Percentiles rank a stretch among this genome's conserved stretches.
Evolutionary conservation across 2,113 vertebrate genomes (phyloP).

Genomic region (Clupea harengus): DNA sequence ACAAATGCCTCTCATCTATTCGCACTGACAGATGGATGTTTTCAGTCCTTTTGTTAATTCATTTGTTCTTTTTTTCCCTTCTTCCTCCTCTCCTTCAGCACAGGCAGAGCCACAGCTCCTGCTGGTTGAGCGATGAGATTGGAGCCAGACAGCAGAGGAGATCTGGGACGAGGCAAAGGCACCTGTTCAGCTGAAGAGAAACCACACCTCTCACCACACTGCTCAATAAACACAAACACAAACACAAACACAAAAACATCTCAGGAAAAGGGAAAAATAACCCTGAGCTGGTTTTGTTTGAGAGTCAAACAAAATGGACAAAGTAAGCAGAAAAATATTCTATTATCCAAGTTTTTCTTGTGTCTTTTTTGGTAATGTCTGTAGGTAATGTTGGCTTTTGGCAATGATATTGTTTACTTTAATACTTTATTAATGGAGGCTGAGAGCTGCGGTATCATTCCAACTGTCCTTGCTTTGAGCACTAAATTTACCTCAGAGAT

Average conservation of each 20-base stretch:
- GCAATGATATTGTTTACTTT: too few relatives aligned
- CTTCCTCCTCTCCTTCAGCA: conserved; percentile 14
- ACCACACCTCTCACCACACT: not conserved
- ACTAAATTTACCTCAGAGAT: too few relatives aligned
- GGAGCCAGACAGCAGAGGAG: conserved; percentile 52
- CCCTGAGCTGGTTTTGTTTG: not conserved
- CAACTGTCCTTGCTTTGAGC: too few relatives aligned
- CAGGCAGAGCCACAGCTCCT: conserved; percentile 37
- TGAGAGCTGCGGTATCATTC: too few relatives aligned
- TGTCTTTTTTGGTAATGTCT: too few relatives aligned
- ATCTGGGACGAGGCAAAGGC: conserved; percentile 34
- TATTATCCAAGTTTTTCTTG: too few relatives aligned
- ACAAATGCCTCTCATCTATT: conserved; percentile 40
- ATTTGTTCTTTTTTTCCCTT: not conserved
- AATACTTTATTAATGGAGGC: too few relatives aligned
- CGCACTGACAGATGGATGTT: conserved; percentile 44
- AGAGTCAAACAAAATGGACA: not conserved
- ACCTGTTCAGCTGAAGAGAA: conserved; percentile 6
- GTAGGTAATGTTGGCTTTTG: too few relatives aligned
- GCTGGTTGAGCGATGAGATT: conserved; percentile 61
- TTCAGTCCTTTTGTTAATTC: not conserved
- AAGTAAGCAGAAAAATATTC: too few relatives aligned
- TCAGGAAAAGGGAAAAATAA: not conserved
- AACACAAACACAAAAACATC: not conserved
- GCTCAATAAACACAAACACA: not conserved